A percentile compares a stretch with the other conserved stretches of the same genome.
Conservation (phyloP, 2,113 vertebrate genomes). For the Parus major region DNA sequence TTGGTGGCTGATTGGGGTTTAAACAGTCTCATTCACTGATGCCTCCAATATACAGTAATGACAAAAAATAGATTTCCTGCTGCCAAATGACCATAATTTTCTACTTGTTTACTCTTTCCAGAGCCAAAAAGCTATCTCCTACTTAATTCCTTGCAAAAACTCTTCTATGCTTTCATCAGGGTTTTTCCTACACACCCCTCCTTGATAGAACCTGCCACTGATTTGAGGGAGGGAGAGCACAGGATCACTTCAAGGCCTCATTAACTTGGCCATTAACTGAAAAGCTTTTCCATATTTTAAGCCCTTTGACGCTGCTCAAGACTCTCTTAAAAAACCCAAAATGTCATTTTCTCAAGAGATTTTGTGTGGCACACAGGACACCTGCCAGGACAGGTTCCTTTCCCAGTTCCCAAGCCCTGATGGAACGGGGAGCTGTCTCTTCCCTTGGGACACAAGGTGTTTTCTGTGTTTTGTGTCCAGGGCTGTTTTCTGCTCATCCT, state of each 20-base stretch:
- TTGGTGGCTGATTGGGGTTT: constrained; percentile 16
- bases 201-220: neutral
- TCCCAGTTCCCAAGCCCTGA: neutral
- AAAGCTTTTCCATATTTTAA: neutral
- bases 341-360: neutral
- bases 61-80: constrained; percentile 31
- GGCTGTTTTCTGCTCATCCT: neutral
- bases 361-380: neutral
- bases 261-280: neutral
- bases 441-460: rapidly evolving
- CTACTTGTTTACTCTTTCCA: constrained; percentile 23
- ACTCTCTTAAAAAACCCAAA: neutral
- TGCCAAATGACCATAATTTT: constrained; percentile 40
- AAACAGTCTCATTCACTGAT: constrained; percentile 15
- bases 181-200: neutral
- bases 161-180: neutral
- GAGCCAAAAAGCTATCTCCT: neutral
- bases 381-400: neutral
- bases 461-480: neutral
- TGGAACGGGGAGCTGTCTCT: rapidly evolving
- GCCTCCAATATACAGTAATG: neutral
- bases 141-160: constrained; percentile 14
- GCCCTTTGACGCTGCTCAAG: neutral
- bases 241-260: neutral
- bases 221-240: neutral